Percentiles rank a stretch among this genome's conserved stretches.
phyloP scores from a whole-genome alignment of 2,888 invertebrate genomes.

The Drosophila robusta region DNA sequence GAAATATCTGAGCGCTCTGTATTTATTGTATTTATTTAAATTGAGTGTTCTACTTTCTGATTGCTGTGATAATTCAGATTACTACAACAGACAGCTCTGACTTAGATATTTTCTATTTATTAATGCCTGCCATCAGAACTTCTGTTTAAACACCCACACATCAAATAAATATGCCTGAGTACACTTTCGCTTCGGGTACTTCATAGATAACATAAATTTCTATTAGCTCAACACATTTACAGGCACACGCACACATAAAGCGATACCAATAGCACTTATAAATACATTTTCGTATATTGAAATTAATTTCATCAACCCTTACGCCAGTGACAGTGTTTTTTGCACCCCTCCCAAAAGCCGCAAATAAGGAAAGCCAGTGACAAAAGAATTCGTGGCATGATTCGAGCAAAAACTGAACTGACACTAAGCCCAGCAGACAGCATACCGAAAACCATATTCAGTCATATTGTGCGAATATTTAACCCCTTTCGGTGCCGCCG shows the following conservation, averaged over 20 bases:
- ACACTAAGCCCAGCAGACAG: slow-evolving; percentile 49
- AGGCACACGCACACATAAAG: slow-evolving; percentile 10
- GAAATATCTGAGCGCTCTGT: neutral
- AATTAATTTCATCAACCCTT: slow-evolving; percentile 65
- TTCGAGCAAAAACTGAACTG: slow-evolving; percentile 42
- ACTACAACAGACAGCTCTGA: neutral
- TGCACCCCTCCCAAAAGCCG: slow-evolving; percentile 9
- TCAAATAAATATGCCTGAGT: slow-evolving; percentile 1
- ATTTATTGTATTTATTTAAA: neutral
- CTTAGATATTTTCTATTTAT: neutral
- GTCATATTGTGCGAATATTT: slow-evolving; percentile 27
- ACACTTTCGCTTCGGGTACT: too few species aligned
- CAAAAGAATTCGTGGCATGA: slow-evolving; percentile 44
- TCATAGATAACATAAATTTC: slow-evolving; percentile 59
- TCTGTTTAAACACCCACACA: neutral
- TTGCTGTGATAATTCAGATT: neutral
- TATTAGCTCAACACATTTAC: slow-evolving; percentile 49
- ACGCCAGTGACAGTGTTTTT: slow-evolving; percentile 54
- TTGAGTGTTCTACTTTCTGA: neutral
- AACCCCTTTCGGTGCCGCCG: slow-evolving; percentile 18
- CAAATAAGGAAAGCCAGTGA: slow-evolving; percentile 35
- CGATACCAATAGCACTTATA: neutral
- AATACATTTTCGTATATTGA: slow-evolving; percentile 50
- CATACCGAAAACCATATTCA: slow-evolving; percentile 20
- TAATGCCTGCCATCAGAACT: neutral